Percentiles rank a stretch among this genome's conserved stretches.
Evolutionary conservation across 2,113 vertebrate genomes (phyloP).

Genomic region (Colistium nudipinnis): DNA sequence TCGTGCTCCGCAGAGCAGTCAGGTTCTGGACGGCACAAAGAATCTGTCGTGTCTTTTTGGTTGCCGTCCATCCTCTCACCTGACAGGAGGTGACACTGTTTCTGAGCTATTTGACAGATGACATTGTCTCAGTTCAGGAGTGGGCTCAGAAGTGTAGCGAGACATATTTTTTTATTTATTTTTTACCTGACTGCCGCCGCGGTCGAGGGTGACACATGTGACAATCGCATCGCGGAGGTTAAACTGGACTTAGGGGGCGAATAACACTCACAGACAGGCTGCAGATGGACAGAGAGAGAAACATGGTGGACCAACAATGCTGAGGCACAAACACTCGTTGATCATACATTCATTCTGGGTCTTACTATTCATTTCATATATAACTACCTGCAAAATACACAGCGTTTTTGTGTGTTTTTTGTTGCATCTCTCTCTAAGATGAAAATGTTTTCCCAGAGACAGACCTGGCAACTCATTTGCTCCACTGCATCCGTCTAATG

Average conservation of each 20-base stretch:
- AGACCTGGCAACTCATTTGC: conserved; percentile 24
- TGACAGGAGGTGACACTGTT: conserved; percentile 3
- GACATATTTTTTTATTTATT: neutral
- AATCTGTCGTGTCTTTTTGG: conserved; percentile 10
- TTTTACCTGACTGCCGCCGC: neutral
- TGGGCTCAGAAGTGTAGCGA: neutral
- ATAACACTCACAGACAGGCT: neutral
- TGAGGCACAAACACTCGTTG: neutral
- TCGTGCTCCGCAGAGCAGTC: neutral
- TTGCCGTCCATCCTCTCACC: neutral
- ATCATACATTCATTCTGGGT: neutral
- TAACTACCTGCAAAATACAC: neutral
- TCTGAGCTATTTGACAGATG: conserved; percentile 13
- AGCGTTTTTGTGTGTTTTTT: too few species aligned
- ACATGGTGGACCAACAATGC: neutral
- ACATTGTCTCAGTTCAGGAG: conserved; percentile 11
- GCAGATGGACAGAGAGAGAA: neutral
- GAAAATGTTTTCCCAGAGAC: conserved; percentile 20
- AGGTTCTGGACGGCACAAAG: neutral
- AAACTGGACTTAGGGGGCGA: conserved; percentile 7
- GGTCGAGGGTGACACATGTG: neutral
- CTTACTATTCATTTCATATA: neutral
- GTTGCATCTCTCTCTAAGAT: conserved; percentile 6
- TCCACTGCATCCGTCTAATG: conserved; percentile 35
- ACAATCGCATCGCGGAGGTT: conserved; percentile 5